Evolutionary conservation across 2,797 vertebrate genomes (phyloP).

Genomic region (Phoxinus dragarum): DNA sequence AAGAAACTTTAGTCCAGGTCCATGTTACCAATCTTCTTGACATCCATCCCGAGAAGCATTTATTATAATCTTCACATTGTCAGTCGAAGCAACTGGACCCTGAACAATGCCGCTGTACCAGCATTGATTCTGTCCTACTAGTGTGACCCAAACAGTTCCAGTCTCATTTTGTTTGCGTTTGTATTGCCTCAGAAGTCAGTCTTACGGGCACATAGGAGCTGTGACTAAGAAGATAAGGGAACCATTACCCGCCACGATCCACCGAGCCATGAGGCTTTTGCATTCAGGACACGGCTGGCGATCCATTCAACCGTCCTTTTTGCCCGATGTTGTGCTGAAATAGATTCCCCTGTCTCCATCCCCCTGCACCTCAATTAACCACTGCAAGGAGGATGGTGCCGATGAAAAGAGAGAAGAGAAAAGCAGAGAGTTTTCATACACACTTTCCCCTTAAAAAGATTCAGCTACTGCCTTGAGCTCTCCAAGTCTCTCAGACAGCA

Average conservation of each 20-base stretch:
- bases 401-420: slow-evolving; percentile 43
- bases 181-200: background rate
- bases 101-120: background rate
- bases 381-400: slow-evolving; percentile 30
- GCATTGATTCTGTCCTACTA: slow-evolving; percentile 5
- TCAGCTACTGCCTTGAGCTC: slow-evolving; percentile 42
- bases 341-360: slow-evolving; percentile 52
- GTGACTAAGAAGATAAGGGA: slow-evolving; percentile 52
- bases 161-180: background rate
- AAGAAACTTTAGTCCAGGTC: background rate
- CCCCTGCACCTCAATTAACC: slow-evolving; percentile 57
- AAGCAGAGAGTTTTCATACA: slow-evolving; percentile 34
- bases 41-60: background rate
- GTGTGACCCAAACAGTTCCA: slow-evolving; percentile 14
- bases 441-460: slow-evolving; percentile 40
- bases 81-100: background rate
- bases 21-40: slow-evolving; percentile 23
- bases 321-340: slow-evolving; percentile 55
- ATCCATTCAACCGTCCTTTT: slow-evolving; percentile 37
- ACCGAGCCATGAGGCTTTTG: slow-evolving; percentile 37
- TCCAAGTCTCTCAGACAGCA: slow-evolving; percentile 37
- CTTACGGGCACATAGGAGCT: slow-evolving; percentile 20
- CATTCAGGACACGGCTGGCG: slow-evolving; percentile 49
- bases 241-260: slow-evolving; percentile 44
- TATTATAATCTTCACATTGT: slow-evolving; percentile 12